Evolutionary conservation across 2,888 invertebrate species (phyloP).

Genomic region (Selenia dentaria): DNA sequence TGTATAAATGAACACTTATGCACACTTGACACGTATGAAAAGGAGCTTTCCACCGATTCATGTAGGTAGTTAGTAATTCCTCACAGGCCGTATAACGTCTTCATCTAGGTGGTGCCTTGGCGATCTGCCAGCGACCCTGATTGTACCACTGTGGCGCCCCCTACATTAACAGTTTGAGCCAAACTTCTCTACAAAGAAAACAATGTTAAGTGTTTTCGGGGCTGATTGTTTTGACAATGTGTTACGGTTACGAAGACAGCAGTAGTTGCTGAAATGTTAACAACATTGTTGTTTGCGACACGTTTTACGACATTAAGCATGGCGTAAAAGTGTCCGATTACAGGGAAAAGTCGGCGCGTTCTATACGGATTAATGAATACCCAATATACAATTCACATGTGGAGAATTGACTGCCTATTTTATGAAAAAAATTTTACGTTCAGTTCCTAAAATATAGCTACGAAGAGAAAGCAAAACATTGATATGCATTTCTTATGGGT

Average conservation of each 20-base stretch:
- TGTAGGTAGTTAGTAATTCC: conserved; percentile 34
- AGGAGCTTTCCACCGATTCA: conserved; percentile 22
- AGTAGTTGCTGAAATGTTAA: conserved; percentile 3
- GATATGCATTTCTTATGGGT: no score
- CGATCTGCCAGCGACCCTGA: conserved; percentile 44
- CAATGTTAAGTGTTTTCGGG: conserved; percentile 32
- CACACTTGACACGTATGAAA: conserved; percentile 20
- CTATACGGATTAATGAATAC: no score
- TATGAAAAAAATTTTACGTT: no score
- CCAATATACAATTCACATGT: no score
- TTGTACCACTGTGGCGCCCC: conserved; percentile 41
- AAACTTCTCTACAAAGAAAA: conserved; percentile 34
- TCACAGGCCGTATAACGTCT: conserved; percentile 36
- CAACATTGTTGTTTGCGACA: conserved; percentile 14
- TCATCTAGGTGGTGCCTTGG: conserved; percentile 41
- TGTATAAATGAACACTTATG: no score
- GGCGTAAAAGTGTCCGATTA: no score
- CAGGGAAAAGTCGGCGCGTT: no score
- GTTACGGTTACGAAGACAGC: conserved; percentile 24
- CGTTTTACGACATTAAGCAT: neutral
- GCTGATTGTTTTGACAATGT: conserved; percentile 35
- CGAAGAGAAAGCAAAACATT: no score
- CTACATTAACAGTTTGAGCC: conserved; percentile 43
- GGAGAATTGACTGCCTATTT: no score
- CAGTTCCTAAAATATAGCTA: no score